Base-by-base conservation (phyloP, 2,797 vertebrate genomes). In the Alca torda region DNA sequence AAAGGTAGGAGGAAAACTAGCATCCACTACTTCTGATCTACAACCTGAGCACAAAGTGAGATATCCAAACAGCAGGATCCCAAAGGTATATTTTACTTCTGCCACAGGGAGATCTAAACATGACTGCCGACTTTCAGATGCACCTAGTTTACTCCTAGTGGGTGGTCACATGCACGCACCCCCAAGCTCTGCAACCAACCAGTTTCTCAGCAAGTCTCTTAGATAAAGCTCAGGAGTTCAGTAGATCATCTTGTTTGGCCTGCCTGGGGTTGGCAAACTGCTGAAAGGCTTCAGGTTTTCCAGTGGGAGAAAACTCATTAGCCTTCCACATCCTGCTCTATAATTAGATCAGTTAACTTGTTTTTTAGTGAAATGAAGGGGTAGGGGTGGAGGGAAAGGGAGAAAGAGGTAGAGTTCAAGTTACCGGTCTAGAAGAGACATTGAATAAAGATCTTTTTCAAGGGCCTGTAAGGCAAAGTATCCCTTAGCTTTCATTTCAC, bases 381-480 rank as follows among this genome's bases (percentile, higher is more conserved):
- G 6, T 70, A 26, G 39, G 33, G 6, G n/a, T 46, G 28, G 26
- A 72, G 54, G 56, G 20, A 65, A 68, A 91, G 18, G 30, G 6
- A 85, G 46, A 56, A 87, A 63, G 60, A 48, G 10, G 20, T 18
- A 85, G 41, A 65, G 23, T 85, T 5, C n/a, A 69, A 77, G 59
- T 89, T 91, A 99, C 99, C 98, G 98, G 87, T 86, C 82, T 74
- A 98, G 91, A 93, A 97, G 90, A n/a, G 97, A 98, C 45, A 99
- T 96, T 76, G 98, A 97, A 90, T 97, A 84, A 68, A 99, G 96
- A 93, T 99, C 98, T 90, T 98, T 98, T 89, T 98, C 97, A 50
- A 99, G 97, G 59, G 89, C 95, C 61, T 98, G 98, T 39, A 99
- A 98, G 28, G 98, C 98, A 35, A 97, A 69, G 87, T 98, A 98